Evolutionary conservation across 1,140 invertebrate genomes (phyloP).

Genomic region (Trinorchestia longiramus): DNA sequence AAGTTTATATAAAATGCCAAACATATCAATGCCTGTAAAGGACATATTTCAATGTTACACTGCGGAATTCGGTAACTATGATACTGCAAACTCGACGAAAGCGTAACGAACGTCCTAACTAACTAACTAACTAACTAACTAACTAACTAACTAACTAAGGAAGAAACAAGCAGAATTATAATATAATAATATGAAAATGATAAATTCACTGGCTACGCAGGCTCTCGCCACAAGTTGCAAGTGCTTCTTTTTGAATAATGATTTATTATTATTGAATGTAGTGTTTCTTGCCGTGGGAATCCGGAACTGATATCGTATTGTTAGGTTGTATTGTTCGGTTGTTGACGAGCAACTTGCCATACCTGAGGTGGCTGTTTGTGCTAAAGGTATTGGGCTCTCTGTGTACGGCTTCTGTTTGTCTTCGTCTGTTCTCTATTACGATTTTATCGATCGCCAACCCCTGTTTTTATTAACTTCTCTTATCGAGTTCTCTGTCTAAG

Average conservation of each 20-base stretch:
- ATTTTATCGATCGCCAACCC: background rate
- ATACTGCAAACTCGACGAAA: too few relatives aligned
- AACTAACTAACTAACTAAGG: too few relatives aligned
- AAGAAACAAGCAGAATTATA: too few relatives aligned
- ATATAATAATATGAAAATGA: background rate
- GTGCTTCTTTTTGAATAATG: background rate
- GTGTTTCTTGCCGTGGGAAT: background rate
- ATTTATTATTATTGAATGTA: background rate
- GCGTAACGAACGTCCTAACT: too few relatives aligned
- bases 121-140: too few relatives aligned
- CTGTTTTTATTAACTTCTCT: background rate
- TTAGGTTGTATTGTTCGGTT: background rate
- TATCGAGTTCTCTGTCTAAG: background rate
- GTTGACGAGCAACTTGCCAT: background rate
- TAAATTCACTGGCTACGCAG: background rate
- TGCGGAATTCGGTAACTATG: too few relatives aligned
- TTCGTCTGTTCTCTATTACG: background rate
- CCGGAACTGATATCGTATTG: background rate
- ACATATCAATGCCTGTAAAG: too few relatives aligned
- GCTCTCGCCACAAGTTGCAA: background rate
- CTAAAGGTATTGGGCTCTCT: background rate
- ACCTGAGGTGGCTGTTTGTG: background rate
- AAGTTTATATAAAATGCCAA: too few relatives aligned
- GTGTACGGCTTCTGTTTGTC: background rate
- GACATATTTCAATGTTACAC: too few relatives aligned